Conservation (phyloP, 1,140 invertebrate genomes). For the Papilio xuthus region DNA sequence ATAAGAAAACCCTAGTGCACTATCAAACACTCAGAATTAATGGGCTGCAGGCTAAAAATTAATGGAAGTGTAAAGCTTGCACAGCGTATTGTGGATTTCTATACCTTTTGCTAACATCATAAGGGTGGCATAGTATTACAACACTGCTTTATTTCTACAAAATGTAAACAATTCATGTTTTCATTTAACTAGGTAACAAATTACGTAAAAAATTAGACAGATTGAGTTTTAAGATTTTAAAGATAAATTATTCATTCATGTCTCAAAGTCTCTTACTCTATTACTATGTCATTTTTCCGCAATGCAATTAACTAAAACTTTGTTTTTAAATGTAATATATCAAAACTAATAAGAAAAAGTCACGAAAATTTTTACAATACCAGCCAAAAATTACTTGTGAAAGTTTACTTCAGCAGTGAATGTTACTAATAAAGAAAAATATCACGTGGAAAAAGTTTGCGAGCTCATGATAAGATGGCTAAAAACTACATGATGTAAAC, state of each 20-base stretch:
- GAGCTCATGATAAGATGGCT: neutral
- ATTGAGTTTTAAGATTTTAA: too few relatives aligned
- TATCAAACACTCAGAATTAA: constrained; percentile 39
- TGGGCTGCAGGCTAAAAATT: constrained; percentile 49
- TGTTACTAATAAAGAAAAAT: neutral
- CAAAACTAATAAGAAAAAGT: neutral
- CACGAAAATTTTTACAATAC: neutral
- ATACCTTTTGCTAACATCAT: neutral
- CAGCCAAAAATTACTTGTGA: neutral
- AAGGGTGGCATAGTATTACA: neutral
- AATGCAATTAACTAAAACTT: too few relatives aligned
- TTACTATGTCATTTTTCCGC: too few relatives aligned
- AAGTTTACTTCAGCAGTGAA: neutral
- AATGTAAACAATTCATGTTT: too few relatives aligned
- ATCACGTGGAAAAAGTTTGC: neutral
- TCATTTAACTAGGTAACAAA: too few relatives aligned
- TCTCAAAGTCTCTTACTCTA: too few relatives aligned
- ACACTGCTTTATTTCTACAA: neutral
- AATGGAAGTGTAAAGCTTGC: constrained; percentile 25
- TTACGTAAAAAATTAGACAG: too few relatives aligned
- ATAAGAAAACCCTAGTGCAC: neutral
- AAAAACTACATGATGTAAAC: constrained; percentile 12
- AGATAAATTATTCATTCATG: too few relatives aligned
- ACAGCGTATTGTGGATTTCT: neutral
- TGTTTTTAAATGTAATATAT: too few relatives aligned